Conservation (phyloP, 2,797 vertebrate genomes). For the Sebastes ruberrimus region DNA sequence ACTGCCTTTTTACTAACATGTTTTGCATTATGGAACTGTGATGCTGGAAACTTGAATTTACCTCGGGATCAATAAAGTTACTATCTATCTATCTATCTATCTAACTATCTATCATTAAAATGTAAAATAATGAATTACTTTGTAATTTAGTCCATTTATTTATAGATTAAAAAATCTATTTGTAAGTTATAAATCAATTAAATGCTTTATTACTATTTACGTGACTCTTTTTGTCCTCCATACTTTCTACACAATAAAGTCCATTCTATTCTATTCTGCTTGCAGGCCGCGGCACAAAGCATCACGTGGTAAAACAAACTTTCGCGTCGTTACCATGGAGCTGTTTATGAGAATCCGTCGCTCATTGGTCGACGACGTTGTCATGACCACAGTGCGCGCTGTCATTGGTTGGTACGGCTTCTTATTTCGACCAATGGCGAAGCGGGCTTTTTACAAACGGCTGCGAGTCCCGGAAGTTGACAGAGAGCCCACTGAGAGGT, state of each 20-base stretch:
- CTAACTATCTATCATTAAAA: no score
- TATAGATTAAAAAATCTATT: no score
- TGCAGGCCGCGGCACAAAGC: slow-evolving; percentile 21
- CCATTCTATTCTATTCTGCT: not conserved
- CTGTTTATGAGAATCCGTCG: slow-evolving; percentile 64
- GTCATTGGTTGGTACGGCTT: slow-evolving; percentile 63
- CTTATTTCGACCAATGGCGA: slow-evolving; percentile 70
- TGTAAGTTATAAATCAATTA: no score
- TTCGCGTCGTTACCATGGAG: slow-evolving; percentile 75
- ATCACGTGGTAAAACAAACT: slow-evolving; percentile 59
- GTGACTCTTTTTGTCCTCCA: no score
- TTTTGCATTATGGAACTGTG: no score
- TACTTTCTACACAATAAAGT: not conserved
- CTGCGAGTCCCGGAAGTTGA: slow-evolving; percentile 74
- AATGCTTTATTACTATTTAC: no score
- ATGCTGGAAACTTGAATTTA: no score
- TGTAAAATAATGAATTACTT: no score
- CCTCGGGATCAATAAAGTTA: no score
- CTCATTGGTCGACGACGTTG: slow-evolving; percentile 62
- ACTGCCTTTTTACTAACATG: no score
- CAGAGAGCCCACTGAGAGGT: slow-evolving; percentile 20
- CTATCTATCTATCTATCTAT: no score
- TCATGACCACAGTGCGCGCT: not conserved
- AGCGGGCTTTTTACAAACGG: slow-evolving; percentile 82
- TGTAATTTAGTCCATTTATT: no score